phyloP scores from a whole-genome alignment of 2,797 vertebrate species.

The Alauda arvensis region DNA sequence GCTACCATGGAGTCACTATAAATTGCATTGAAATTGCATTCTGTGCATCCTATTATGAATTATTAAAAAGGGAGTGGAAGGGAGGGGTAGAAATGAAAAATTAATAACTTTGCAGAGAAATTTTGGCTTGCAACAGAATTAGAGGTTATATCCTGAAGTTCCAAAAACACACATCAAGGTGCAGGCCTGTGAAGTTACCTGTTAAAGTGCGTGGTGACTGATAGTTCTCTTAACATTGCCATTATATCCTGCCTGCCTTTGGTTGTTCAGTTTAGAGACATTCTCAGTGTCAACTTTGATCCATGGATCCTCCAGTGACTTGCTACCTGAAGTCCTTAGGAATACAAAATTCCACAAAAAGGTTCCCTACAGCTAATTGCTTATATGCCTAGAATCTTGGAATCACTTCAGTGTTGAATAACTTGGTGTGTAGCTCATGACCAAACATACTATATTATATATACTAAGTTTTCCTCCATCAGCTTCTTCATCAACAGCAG shows the following conservation, averaged over 20 bases:
- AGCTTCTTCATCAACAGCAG: background rate
- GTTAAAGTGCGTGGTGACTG: background rate
- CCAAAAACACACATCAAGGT: background rate
- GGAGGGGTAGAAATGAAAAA: background rate
- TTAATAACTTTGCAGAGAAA: background rate
- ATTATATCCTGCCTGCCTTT: background rate
- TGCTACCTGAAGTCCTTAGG: background rate
- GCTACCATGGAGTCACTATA: background rate
- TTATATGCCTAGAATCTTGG: background rate
- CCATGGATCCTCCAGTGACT: background rate
- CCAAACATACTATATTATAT: background rate
- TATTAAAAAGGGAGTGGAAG: background rate
- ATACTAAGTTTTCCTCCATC: background rate
- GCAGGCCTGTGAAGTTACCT: background rate
- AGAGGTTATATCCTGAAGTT: background rate
- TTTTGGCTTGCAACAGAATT: background rate
- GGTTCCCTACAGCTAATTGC: background rate
- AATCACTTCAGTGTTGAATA: background rate
- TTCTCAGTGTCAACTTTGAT: background rate
- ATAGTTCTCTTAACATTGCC: background rate
- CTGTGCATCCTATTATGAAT: background rate
- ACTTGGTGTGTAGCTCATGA: background rate
- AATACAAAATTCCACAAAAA: background rate
- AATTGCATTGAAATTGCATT: background rate
- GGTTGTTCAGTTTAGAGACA: background rate